Conservation (phyloP, 2,888 invertebrate species). For the Scaptomyza cyrtandrae region DNA sequence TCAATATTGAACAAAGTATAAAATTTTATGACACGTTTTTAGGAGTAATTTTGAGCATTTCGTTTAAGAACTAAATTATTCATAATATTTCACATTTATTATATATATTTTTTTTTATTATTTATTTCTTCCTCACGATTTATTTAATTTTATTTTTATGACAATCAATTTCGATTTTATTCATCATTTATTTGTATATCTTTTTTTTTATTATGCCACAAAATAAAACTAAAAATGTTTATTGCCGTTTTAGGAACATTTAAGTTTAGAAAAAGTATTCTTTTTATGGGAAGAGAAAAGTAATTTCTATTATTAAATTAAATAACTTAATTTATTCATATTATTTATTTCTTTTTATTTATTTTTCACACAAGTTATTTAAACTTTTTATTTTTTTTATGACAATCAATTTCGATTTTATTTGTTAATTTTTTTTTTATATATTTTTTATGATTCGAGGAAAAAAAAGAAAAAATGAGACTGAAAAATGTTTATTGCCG, state of each 20-base stretch:
- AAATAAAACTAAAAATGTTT: constrained; percentile 35
- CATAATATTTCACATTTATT: constrained; percentile 3
- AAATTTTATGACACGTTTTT: background rate
- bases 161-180: constrained; percentile 43
- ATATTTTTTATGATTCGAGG: constrained; percentile 33
- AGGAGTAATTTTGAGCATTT: constrained; percentile 12
- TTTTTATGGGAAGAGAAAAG: no score
- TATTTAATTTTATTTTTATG: constrained; percentile 15
- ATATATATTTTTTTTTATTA: constrained; percentile 9
- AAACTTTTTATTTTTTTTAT: constrained; percentile 23
- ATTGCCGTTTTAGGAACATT: constrained; percentile 39
- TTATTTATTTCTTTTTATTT: constrained; percentile 5
- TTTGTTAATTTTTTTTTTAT: constrained; percentile 22
- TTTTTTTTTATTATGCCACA: constrained; percentile 38
- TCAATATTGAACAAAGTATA: background rate
- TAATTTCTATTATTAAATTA: constrained; percentile 8
- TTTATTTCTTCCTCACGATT: background rate
- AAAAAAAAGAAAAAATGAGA: no score
- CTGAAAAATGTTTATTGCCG: constrained; percentile 49
- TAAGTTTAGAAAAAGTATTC: background rate
- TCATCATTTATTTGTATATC: constrained; percentile 16
- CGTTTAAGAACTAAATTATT: constrained; percentile 15
- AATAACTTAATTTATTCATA: constrained; percentile 11
- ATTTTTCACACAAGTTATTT: background rate
- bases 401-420: constrained; percentile 42